Base-by-base conservation (phyloP, 2,888 invertebrate species). In the Chloroclysta siterata region DNA sequence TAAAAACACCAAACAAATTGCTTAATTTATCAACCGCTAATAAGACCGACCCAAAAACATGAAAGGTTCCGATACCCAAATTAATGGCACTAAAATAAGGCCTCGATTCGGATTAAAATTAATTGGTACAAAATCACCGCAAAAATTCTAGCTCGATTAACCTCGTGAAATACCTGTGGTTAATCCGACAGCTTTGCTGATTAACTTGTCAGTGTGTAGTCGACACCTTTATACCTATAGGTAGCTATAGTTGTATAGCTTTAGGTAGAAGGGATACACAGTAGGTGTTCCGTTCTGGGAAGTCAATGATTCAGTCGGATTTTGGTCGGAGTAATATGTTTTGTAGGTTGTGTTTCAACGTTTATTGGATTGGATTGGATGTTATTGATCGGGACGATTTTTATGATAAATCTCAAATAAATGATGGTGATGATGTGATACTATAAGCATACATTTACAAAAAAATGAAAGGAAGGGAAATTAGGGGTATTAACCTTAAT, bases 181-280 rank as follows among this genome's bases (percentile, higher is more conserved):
- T 56, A 60, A 50, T 44, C 56, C 7, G 55, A 48, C 55, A 48
- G 51, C 36, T 53, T 10, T 28, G 51, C 46, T 53, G 50, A 65
- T 65, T 65, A 65, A 60, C 53, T 65, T 53, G 60, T 65, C 53
- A 50, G 47, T 36, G 33, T 51, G 41, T 29, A 55, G 46, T 56
- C 53, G 56, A 50, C 60, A 65, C 53, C 63, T 46, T 39, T 52
- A 46, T 41, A 29, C 29, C 11, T 48, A 39, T 39, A 55, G 15
- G 7, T 46, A 46, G 13, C 22, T 22, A 22, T 22, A 22, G 22
- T 3, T 22, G 7, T 55, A 55, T 17, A 36, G 48, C 15, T 33
- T 33, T 33, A 33, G 33, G 33, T 33, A 33, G 22, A 41, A 33
- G 42, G 53, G 36, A 51, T 55, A 61, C 55, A 36, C 36, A 28